Percentiles rank a stretch among this genome's conserved stretches.
Evolutionary conservation across 2,113 vertebrate genomes (phyloP).

Genomic region (Rousettus leschenaultii): DNA sequence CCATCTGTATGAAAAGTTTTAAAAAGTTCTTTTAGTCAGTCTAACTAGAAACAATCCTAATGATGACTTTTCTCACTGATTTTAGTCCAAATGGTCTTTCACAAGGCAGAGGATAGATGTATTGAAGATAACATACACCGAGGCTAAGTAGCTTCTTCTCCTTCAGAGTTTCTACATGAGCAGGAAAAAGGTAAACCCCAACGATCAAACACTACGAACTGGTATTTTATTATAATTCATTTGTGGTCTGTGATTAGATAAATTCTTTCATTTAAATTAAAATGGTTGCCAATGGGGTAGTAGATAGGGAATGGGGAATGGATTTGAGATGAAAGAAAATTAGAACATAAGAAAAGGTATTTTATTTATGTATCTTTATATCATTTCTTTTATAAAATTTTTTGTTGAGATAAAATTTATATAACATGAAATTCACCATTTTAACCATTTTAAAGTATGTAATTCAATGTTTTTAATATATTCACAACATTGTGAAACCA

Average conservation of each 20-base stretch:
- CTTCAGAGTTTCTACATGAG: neutral
- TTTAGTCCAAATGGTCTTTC: neutral
- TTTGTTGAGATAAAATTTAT: neutral
- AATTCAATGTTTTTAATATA: neutral
- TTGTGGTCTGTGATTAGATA: neutral
- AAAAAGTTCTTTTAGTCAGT: neutral
- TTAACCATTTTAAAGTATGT: neutral
- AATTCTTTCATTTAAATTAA: neutral
- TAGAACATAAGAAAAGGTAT: neutral
- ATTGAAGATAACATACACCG: neutral
- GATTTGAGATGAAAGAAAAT: neutral
- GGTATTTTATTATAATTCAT: neutral
- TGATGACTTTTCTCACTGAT: neutral
- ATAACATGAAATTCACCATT: neutral
- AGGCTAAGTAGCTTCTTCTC: neutral
- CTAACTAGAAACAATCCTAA: neutral
- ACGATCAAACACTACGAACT: neutral
- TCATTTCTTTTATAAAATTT: neutral
- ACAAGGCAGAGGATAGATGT: neutral
- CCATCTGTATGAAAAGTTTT: neutral
- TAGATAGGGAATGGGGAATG: neutral
- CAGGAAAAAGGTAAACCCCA: neutral
- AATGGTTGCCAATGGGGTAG: neutral
- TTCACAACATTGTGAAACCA: neutral
- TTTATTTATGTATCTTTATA: neutral